A percentile compares a stretch with the other conserved stretches of the same genome.
phyloP scores from a whole-genome alignment of 2,888 invertebrate species.

The Silvanus unidentatus region DNA sequence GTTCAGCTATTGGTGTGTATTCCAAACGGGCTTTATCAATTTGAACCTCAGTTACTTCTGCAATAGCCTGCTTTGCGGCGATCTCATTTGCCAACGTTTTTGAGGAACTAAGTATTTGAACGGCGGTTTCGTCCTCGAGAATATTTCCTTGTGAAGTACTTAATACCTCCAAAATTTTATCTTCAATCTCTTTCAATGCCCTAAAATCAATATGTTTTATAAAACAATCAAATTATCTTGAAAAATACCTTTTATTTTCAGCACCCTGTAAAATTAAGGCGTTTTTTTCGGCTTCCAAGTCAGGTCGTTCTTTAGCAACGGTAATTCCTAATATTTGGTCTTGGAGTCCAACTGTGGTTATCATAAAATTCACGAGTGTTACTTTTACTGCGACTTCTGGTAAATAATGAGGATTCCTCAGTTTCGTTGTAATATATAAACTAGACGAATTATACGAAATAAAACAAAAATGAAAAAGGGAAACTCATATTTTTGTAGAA shows the following conservation, averaged over 20 bases:
- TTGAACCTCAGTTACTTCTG: constrained; percentile 83
- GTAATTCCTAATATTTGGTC: constrained; percentile 87
- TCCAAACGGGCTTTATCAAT: constrained; percentile 80
- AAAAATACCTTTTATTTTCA: constrained; percentile 61
- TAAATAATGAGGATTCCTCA: constrained; percentile 88
- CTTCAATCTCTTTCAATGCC: constrained; percentile 80
- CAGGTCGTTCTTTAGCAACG: constrained; percentile 86
- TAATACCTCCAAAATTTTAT: constrained; percentile 77
- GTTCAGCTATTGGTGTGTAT: constrained; percentile 85
- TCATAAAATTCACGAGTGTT: constrained; percentile 87
- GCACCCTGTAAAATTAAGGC: constrained; percentile 83
- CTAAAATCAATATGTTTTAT: constrained; percentile 38
- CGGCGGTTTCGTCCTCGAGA: constrained; percentile 88
- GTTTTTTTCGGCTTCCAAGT: constrained; percentile 85
- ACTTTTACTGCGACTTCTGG: constrained; percentile 92
- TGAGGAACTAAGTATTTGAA: constrained; percentile 81
- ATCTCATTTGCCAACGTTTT: constrained; percentile 88
- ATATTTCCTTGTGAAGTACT: constrained; percentile 70
- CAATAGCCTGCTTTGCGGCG: constrained; percentile 81
- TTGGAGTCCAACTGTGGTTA: constrained; percentile 80
- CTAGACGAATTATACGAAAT: no score
- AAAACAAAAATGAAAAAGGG: no score
- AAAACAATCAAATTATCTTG: background rate
- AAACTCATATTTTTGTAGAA: background rate
- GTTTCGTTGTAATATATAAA: constrained; percentile 88